phyloP scores from a whole-genome alignment of 2,888 invertebrate species.

The Hirtodrosophila cameraria region DNA sequence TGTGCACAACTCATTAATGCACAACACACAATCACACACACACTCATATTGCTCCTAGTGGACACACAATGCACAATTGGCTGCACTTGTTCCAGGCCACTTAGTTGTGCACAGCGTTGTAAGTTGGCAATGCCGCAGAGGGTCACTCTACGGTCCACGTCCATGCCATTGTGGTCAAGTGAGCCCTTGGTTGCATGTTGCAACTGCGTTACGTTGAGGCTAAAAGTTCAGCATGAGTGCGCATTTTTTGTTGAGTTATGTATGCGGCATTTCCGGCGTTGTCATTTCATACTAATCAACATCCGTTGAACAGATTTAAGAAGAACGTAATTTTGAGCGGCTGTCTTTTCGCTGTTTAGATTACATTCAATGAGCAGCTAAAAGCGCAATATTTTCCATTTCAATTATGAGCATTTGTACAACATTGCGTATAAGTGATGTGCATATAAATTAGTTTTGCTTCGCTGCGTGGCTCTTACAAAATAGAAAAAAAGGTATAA shows the following conservation, averaged over 20 bases:
- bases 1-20: slow-evolving; percentile 64
- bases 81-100: slow-evolving; percentile 61
- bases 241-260: slow-evolving; percentile 9
- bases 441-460: slow-evolving; percentile 73
- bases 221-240: not conserved
- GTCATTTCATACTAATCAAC: slow-evolving; percentile 80
- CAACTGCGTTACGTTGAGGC: not conserved
- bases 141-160: not conserved
- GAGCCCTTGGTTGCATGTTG: not conserved
- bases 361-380: slow-evolving; percentile 5
- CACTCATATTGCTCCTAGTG: not conserved
- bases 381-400: slow-evolving; percentile 34
- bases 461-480: slow-evolving; percentile 34
- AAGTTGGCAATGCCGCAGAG: slow-evolving; percentile 47
- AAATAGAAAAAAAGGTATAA: slow-evolving; percentile 37
- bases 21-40: slow-evolving; percentile 14
- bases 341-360: slow-evolving; percentile 1
- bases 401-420: slow-evolving; percentile 31
- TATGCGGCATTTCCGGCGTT: slow-evolving; percentile 68
- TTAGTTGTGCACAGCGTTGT: slow-evolving; percentile 38
- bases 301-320: slow-evolving; percentile 58
- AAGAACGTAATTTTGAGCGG: slow-evolving; percentile 25
- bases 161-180: slow-evolving; percentile 13
- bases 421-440: slow-evolving; percentile 59
- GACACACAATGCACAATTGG: slow-evolving; percentile 48